Conservation (phyloP, 2,797 vertebrate species). For the Steatocranus sp. region DNA sequence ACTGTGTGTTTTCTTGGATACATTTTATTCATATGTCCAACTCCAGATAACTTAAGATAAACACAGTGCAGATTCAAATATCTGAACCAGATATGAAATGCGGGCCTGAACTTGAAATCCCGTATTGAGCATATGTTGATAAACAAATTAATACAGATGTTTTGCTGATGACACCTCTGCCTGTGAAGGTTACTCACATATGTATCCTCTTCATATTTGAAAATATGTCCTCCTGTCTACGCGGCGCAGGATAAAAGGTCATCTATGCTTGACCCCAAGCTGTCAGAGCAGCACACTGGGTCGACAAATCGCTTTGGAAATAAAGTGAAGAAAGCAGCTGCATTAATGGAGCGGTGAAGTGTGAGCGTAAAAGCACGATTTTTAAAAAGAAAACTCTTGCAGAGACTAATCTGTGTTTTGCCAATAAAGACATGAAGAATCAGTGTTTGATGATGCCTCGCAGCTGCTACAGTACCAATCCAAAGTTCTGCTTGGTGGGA, state of each 20-base stretch:
- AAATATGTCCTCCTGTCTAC: background rate
- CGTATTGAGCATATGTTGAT: background rate
- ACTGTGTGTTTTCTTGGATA: background rate
- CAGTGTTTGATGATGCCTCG: slow-evolving; percentile 16
- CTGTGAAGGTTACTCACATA: background rate
- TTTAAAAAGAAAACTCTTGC: background rate
- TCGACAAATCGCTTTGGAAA: background rate
- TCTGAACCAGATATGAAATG: background rate
- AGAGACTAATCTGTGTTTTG: slow-evolving; percentile 29
- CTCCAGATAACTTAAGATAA: background rate
- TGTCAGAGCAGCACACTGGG: background rate
- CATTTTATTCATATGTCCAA: background rate
- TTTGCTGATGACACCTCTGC: background rate
- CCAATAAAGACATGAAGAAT: slow-evolving; percentile 30
- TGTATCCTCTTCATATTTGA: background rate
- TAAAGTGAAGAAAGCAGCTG: background rate
- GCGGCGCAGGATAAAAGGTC: background rate
- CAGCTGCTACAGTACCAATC: slow-evolving; percentile 30
- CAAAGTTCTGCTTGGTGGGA: slow-evolving; percentile 26
- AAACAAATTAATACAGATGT: background rate
- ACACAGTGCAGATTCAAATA: background rate
- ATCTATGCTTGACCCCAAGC: slow-evolving; percentile 5
- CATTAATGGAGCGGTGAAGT: background rate
- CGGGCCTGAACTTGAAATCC: background rate
- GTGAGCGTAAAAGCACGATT: background rate